phyloP scores from a whole-genome alignment of 1,140 invertebrate species.

The Leguminivora glycinivorella region DNA sequence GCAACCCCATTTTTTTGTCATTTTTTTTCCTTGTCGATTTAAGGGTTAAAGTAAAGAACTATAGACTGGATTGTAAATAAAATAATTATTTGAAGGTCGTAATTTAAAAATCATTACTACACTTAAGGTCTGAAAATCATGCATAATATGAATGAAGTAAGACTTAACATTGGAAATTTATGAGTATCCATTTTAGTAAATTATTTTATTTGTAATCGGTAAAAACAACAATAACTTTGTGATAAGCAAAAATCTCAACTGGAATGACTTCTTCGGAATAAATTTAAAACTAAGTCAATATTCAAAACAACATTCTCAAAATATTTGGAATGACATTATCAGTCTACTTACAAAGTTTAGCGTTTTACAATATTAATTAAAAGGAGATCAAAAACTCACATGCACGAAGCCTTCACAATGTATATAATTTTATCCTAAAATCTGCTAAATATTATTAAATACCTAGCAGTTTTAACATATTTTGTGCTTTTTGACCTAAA shows the following conservation, averaged over 20 bases:
- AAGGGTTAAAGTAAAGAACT: no score
- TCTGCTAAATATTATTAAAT: constrained; percentile 19
- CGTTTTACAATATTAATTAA: constrained; percentile 33
- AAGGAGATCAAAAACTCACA: constrained; percentile 53
- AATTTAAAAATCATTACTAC: no score
- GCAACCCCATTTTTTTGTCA: no score
- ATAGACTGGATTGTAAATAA: no score
- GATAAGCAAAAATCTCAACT: constrained; percentile 3
- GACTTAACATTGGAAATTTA: no score
- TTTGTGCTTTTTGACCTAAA: no score
- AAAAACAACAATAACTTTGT: not conserved
- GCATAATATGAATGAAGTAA: no score
- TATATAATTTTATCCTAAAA: constrained; percentile 19
- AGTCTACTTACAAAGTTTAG: constrained; percentile 24
- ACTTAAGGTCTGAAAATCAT: no score
- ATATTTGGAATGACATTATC: constrained; percentile 28
- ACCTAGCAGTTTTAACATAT: constrained; percentile 4
- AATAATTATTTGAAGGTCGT: no score
- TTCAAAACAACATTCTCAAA: not conserved
- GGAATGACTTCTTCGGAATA: constrained; percentile 40
- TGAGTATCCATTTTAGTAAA: not conserved
- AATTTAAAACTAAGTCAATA: not conserved
- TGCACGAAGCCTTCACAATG: constrained; percentile 36
- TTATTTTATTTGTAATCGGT: not conserved
- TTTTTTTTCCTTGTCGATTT: no score